These are phyloP conservation scores for Halichondria panicea DNA, from an alignment of 37 sponge, comb jelly and placozoan genomes.

Conservation along the genomic window DNA sequence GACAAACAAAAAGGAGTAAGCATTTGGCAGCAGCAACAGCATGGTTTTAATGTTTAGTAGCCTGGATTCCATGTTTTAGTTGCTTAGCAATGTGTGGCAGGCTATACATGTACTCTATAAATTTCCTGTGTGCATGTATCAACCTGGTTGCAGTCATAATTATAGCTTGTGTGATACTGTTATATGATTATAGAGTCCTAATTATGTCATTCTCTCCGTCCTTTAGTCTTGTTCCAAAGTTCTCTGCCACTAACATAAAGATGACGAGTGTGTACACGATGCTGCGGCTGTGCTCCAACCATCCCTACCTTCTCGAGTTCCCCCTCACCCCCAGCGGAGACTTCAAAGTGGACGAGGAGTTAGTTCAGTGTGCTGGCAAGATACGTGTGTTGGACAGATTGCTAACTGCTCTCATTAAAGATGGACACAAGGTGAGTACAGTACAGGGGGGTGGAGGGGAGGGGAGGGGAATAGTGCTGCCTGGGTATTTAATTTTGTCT, in stretches of 20 bases:
- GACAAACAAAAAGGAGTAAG: constrained; percentile 23
- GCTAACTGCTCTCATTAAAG: constrained; percentile 60
- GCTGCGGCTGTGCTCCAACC: constrained; percentile 85
- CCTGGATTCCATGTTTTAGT: background rate
- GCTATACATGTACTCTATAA: background rate
- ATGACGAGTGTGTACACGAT: constrained; percentile 53
- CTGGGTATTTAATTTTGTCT: no score
- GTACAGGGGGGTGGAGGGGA: no score
- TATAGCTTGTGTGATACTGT: no score
- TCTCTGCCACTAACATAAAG: constrained; percentile 43
- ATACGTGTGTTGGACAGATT: constrained; percentile 79
- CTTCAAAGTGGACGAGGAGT: constrained; percentile 69
- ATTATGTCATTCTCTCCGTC: background rate
- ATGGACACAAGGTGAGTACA: constrained; percentile 94
- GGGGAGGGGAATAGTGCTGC: no score
- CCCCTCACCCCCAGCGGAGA: constrained; percentile 75
- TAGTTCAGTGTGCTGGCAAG: constrained; percentile 77
- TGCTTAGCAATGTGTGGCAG: background rate
- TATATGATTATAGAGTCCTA: no score
- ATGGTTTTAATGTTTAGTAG: background rate
- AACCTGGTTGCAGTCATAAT: no score
- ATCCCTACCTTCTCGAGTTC: constrained; percentile 93
- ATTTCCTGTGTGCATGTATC: no score
- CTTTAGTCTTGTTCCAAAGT: no score
- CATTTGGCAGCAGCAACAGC: background rate